These are phyloP conservation scores for Dipodomys merriami DNA, from an alignment of 2,113 vertebrate genomes.

Conservation along the genomic window DNA sequence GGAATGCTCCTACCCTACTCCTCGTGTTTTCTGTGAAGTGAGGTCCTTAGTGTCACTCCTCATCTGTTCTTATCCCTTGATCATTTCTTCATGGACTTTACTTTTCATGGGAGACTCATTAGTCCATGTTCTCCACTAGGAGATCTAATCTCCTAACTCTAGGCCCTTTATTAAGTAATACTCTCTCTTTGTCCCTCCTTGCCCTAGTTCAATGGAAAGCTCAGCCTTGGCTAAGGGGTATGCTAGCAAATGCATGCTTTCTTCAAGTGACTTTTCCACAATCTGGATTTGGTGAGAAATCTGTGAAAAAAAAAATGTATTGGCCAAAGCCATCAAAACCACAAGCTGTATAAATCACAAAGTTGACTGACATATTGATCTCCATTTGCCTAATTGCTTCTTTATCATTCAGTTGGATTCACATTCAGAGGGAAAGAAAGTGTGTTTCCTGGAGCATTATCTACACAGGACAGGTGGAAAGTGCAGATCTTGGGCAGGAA, in stretches of 20 bases:
- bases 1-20: fast-evolving
- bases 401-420: not conserved
- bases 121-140: not conserved
- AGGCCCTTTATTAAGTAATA: not conserved
- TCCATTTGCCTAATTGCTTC: not conserved
- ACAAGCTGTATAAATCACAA: too few species aligned
- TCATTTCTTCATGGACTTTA: not conserved
- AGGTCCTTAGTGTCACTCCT: not conserved
- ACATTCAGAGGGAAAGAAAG: not conserved
- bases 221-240: fast-evolving
- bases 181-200: not conserved
- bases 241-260: not conserved
- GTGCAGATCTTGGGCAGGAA: not conserved
- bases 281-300: not conserved
- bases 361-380: not conserved
- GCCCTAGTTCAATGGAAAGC: too few species aligned
- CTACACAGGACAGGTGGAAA: not conserved
- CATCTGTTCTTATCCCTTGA: not conserved
- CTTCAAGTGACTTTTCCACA: not conserved
- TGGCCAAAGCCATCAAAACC: not conserved
- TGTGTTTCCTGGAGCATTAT: not conserved
- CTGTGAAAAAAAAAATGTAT: not conserved
- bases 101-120: not conserved
- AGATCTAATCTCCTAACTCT: not conserved
- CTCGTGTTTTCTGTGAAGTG: not conserved